phyloP scores from a whole-genome alignment of 92 coral and sea anemone genomes.

The Phenganax marumi region DNA sequence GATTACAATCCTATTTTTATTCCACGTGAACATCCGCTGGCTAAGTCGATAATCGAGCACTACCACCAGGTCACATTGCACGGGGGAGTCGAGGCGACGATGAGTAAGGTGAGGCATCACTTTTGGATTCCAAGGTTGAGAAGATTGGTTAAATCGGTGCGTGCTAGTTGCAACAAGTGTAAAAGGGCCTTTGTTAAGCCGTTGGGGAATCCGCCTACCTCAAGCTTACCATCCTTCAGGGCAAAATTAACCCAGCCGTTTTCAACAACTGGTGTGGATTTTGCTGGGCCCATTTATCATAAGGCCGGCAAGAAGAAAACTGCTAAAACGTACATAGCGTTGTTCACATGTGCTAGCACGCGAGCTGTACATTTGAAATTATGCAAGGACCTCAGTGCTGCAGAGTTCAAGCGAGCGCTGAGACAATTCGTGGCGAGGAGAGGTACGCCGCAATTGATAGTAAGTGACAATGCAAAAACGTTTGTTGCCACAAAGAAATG shows the following conservation, averaged over 20 bases:
- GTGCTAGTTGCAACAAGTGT: not conserved
- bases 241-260: conserved; percentile 49
- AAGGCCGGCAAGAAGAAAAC: conserved; percentile 9
- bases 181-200: not conserved
- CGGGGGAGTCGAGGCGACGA: conserved; percentile 35
- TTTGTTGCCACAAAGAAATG: conserved; percentile 56
- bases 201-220: not conserved
- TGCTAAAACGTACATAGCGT: conserved; percentile 47
- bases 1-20: conserved; percentile 30
- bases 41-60: not conserved
- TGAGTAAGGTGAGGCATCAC: conserved; percentile 1
- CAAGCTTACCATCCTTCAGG: conserved; percentile 43
- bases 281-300: conserved; percentile 58
- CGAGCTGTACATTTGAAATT: conserved; percentile 53
- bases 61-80: not conserved
- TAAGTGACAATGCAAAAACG: conserved; percentile 63
- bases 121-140: conserved; percentile 11
- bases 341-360: conserved; percentile 59
- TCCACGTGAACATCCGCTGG: not conserved
- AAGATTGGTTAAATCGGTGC: not conserved
- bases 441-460: conserved; percentile 39
- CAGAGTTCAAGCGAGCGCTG: conserved; percentile 26
- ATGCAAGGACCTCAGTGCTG: conserved; percentile 49
- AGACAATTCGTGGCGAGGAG: conserved; percentile 52
- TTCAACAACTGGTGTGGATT: conserved; percentile 59